phyloP scores from a whole-genome alignment of 1,140 invertebrate genomes.

The Drosophila insularis region DNA sequence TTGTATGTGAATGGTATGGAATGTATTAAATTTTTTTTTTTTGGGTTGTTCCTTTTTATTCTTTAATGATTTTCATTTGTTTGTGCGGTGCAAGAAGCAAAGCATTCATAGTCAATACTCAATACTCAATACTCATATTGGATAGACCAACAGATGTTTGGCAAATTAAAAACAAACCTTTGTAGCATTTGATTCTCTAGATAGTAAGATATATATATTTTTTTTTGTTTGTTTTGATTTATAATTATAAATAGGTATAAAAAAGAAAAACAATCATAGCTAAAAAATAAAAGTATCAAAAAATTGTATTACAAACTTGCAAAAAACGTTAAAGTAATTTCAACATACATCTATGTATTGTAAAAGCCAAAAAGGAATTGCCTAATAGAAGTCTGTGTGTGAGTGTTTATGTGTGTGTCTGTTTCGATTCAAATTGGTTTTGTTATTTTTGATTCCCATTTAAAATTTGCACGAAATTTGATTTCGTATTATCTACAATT shows the following conservation, averaged over 20 bases:
- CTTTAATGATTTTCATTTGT: constrained; percentile 14
- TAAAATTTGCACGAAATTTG: background rate
- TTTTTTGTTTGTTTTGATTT: constrained; percentile 5
- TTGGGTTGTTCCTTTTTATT: constrained; percentile 21
- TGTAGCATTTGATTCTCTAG: constrained; percentile 17
- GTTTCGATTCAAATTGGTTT: background rate
- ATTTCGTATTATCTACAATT: background rate
- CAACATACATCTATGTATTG: background rate
- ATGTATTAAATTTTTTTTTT: background rate
- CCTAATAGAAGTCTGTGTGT: background rate
- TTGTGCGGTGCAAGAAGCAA: constrained; percentile 41
- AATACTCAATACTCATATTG: background rate
- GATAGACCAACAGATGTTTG: constrained; percentile 26
- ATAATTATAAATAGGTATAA: constrained; percentile 28
- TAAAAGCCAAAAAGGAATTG: constrained; percentile 4
- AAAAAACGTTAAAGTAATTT: background rate
- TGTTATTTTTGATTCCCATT: background rate
- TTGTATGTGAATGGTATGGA: background rate
- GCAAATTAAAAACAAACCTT: constrained; percentile 73
- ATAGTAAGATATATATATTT: constrained; percentile 12
- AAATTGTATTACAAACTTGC: background rate
- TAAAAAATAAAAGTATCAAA: constrained; percentile 1
- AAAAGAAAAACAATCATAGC: constrained; percentile 32
- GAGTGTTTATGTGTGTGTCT: background rate
- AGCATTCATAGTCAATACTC: constrained; percentile 9